Evolutionary conservation across 2,113 vertebrate genomes (phyloP).

Genomic region (Saguinus imperator): DNA sequence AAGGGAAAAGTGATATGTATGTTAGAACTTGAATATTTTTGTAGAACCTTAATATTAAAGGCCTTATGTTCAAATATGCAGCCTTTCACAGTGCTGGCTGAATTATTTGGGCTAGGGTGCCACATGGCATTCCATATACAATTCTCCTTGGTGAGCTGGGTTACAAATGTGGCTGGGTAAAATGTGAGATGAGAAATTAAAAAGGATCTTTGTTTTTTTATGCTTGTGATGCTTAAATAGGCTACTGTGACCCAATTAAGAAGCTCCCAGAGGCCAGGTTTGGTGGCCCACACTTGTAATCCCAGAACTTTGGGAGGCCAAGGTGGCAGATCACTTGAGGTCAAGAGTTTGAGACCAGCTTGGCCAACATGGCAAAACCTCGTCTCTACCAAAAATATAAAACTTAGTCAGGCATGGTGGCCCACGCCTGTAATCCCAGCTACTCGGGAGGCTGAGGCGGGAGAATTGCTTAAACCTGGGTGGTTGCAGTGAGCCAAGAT

Average conservation of each 20-base stretch:
- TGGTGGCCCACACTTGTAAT: too few relatives aligned
- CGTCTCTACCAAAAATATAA: too few relatives aligned
- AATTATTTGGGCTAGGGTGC: background rate
- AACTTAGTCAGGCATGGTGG: too few relatives aligned
- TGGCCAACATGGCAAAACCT: too few relatives aligned
- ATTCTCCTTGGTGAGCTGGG: background rate
- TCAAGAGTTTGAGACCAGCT: too few relatives aligned
- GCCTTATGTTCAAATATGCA: background rate
- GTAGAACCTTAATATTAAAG: background rate
- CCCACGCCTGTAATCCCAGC: too few relatives aligned
- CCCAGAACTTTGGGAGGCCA: too few relatives aligned
- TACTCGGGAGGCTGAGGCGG: too few relatives aligned
- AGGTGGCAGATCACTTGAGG: too few relatives aligned
- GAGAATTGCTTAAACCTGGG: too few relatives aligned
- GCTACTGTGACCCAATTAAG: background rate
- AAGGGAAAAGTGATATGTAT: background rate
- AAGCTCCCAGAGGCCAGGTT: background rate
- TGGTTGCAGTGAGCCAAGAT: too few relatives aligned
- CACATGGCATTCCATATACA: background rate
- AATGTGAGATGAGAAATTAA: background rate
- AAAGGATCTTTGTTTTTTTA: background rate
- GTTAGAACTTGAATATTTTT: conserved; percentile 1
- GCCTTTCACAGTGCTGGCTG: background rate
- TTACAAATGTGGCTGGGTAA: background rate
- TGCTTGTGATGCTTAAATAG: background rate